Evolutionary conservation across 1,140 invertebrate genomes (phyloP).

Genomic region (Tetramorium parvispinum): DNA sequence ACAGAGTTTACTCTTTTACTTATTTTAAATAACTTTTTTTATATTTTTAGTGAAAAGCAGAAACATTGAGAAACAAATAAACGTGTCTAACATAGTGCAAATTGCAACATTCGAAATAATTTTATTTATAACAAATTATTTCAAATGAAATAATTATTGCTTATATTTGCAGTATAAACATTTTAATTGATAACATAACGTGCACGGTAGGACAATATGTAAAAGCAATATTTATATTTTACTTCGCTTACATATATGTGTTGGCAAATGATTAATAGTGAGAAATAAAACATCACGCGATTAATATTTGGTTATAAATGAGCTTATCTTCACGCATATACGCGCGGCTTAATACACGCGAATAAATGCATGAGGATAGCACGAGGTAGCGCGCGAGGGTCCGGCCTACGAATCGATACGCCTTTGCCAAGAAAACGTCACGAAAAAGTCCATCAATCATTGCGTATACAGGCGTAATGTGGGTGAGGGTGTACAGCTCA

Average conservation of each 20-base stretch:
- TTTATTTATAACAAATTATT: constrained; percentile 11
- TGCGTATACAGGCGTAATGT: constrained; percentile 53
- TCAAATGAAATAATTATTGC: neutral
- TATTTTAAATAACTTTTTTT: neutral
- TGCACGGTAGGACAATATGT: neutral
- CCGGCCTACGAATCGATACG: constrained; percentile 69
- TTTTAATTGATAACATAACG: neutral
- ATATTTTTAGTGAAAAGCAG: neutral
- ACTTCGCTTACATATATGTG: neutral
- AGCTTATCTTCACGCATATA: constrained; percentile 49
- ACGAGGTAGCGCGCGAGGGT: constrained; percentile 31
- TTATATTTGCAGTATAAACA: neutral
- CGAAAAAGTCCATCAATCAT: constrained; percentile 77
- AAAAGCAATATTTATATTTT: constrained; percentile 10
- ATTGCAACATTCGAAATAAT: neutral
- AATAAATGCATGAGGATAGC: constrained; percentile 71
- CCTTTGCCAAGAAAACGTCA: constrained; percentile 71
- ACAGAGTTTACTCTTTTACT: neutral
- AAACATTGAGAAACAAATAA: neutral
- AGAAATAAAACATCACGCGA: constrained; percentile 53
- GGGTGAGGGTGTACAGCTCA: constrained; percentile 7
- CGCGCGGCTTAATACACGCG: constrained; percentile 42
- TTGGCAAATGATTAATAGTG: constrained; percentile 46
- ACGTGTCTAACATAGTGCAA: neutral
- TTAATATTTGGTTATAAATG: constrained; percentile 63